phyloP scores from a whole-genome alignment of 2,113 vertebrate genomes.

The Catagonus wagneri region DNA sequence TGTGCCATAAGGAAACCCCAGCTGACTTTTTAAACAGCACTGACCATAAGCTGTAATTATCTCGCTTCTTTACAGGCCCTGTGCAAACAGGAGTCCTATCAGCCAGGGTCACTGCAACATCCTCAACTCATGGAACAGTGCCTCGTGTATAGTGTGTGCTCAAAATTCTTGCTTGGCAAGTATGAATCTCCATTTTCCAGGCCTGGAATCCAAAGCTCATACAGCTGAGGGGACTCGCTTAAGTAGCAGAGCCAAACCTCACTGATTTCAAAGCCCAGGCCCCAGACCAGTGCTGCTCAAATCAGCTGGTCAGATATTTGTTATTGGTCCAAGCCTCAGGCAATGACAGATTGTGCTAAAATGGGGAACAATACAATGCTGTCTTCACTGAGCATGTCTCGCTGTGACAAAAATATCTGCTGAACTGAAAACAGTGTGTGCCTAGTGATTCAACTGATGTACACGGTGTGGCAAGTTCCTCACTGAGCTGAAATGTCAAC shows the following conservation, averaged over 20 bases:
- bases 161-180: neutral
- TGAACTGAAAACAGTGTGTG: neutral
- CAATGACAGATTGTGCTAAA: neutral
- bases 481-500: neutral
- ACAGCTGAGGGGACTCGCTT: neutral
- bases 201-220: slow-evolving; percentile 21
- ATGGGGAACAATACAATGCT: neutral
- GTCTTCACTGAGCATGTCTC: neutral
- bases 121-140: neutral
- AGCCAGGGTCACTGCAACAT: neutral
- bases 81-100: neutral
- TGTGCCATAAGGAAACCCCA: too few relatives aligned
- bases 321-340: neutral
- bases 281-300: neutral
- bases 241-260: neutral
- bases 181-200: neutral
- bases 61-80: neutral
- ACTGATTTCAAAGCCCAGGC: neutral
- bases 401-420: neutral
- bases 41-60: neutral
- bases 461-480: neutral
- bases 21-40: neutral
- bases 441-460: neutral
- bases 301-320: neutral
- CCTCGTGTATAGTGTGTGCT: neutral